Evolutionary conservation across 2,113 vertebrate genomes (phyloP), one percentile per base, ranked within the genome.

Genomic region (Mirza zaza): DNA sequence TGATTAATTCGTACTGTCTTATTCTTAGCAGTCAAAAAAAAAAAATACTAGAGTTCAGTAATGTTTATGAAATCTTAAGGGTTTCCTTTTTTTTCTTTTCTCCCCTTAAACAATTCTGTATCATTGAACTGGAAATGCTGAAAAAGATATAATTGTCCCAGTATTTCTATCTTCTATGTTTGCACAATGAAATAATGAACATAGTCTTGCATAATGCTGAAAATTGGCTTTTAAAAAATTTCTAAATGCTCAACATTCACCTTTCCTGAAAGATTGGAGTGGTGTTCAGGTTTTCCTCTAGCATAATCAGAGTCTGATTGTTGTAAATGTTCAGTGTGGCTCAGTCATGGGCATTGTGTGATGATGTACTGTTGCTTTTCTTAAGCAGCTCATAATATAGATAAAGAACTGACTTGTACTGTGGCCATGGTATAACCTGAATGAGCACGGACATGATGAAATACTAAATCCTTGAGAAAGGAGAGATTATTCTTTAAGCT

Each of bases 41-140:
- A 68, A 39, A 63, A 59, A 23, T 42, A 65, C 32, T 45, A 2
- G 6, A 34, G 15, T 80, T 77, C 10, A n/a, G 8, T 52, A 81
- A 75, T 85, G 17, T 70, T 95, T 81, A 27, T 57, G 17, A 32
- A 63, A 63, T 86, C 18, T 36, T 63, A 55, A 36, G 18, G 12
- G 17, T 50, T 67, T 57, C 50, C 8, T 65, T 67, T 84, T 45
- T 45, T 55, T 21, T 13, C 17, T 21, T 36, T 76, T 18, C 0
- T 12, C 4, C 11, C 36, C 45, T 29, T 36, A 55, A 93, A 91
- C 34, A 88, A 77, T 76, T 91, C 55, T 57, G 39, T 48, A 87
- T 87, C 86, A n/a, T 94, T 90, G 82, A 94, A 13, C 61, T 61
- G 45, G n/a, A 63, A 93, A 52, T 84, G 18, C 39, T 63, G 48